Conservation (phyloP, 2,888 invertebrate genomes). For the Bugulina stolonifera region DNA sequence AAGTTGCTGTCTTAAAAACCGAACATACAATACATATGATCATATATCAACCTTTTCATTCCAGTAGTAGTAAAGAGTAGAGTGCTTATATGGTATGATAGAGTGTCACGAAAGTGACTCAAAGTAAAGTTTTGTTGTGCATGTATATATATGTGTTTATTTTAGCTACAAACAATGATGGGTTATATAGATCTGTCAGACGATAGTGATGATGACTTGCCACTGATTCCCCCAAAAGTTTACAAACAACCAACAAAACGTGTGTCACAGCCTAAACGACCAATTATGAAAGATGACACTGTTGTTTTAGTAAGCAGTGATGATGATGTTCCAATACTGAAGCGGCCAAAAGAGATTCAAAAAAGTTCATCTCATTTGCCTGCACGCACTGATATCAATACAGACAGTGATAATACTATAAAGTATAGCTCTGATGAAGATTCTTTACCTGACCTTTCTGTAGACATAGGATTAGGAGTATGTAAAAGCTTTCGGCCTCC, state of each 20-base stretch:
- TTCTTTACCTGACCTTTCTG: neutral
- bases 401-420: conserved; percentile 3
- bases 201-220: conserved; percentile 19
- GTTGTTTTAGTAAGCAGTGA: conserved; percentile 7
- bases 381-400: neutral
- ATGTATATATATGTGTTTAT: no score
- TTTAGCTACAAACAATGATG: no score
- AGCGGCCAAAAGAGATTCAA: neutral
- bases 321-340: neutral
- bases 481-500: neutral
- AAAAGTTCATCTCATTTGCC: neutral
- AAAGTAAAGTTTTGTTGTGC: no score
- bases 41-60: no score
- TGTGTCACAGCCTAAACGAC: no score
- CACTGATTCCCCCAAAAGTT: neutral
- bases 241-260: neutral
- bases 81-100: no score
- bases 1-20: no score
- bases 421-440: neutral
- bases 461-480: neutral
- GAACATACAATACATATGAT: no score
- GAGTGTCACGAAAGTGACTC: no score
- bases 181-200: conserved; percentile 2
- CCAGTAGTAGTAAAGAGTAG: no score
- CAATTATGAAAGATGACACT: neutral